Conservation (phyloP, 2,113 vertebrate species). For the Mus spicilegus region DNA sequence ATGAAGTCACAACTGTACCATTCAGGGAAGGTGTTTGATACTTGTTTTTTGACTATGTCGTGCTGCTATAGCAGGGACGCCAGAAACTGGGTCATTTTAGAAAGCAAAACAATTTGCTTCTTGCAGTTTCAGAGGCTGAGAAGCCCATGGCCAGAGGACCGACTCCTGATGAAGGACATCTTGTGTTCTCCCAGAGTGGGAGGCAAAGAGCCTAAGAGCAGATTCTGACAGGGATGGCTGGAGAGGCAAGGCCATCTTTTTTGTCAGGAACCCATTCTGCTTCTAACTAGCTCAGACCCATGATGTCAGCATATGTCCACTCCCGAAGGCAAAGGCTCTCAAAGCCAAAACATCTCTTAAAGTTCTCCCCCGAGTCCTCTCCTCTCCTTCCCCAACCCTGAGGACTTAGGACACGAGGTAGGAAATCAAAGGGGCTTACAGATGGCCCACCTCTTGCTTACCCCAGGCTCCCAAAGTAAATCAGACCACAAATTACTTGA, state of each 20-base stretch:
- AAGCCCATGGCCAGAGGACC: neutral
- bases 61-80: neutral
- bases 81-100: neutral
- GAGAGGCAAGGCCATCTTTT: neutral
- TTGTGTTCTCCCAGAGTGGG: neutral
- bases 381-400: neutral
- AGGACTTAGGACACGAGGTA: neutral
- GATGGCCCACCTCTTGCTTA: neutral
- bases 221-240: neutral
- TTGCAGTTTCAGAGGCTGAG: neutral
- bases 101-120: neutral
- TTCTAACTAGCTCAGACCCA: neutral
- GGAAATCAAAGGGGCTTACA: neutral
- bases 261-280: neutral
- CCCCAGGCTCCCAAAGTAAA: neutral
- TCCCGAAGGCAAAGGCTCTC: neutral
- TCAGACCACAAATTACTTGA: neutral
- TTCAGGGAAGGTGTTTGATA: neutral
- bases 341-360: too few species aligned
- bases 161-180: neutral
- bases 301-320: accelerated
- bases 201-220: too few species aligned
- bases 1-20: neutral
- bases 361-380: too few species aligned
- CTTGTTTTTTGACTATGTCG: too few species aligned